phyloP scores from a whole-genome alignment of 1,140 invertebrate genomes.

The Atta colombica region DNA sequence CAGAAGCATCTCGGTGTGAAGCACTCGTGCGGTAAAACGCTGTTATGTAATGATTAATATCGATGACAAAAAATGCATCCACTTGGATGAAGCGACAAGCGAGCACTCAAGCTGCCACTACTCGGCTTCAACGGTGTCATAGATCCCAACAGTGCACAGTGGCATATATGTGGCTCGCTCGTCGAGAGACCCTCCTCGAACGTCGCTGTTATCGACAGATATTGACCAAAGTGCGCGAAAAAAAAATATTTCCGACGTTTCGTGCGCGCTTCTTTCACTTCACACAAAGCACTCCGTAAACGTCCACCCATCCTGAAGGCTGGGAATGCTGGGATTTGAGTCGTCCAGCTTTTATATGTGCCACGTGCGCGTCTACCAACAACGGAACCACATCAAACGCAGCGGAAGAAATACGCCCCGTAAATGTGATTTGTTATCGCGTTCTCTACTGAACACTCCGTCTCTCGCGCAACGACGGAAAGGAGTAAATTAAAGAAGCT shows the following conservation, averaged over 20 bases:
- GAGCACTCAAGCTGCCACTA: constrained; percentile 69
- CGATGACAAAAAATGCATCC: constrained; percentile 51
- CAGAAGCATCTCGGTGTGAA: neutral
- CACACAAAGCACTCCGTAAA: neutral
- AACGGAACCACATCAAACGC: constrained; percentile 69
- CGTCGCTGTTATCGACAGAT: constrained; percentile 72
- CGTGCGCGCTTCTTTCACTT: neutral
- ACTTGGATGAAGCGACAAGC: constrained; percentile 43
- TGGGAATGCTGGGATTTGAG: neutral
- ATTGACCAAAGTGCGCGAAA: constrained; percentile 46
- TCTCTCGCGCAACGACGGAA: constrained; percentile 3
- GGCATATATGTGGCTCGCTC: constrained; percentile 35
- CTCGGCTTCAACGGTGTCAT: constrained; percentile 62
- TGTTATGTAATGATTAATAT: constrained; percentile 44
- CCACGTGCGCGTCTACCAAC: constrained; percentile 14
- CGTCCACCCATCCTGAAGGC: constrained; percentile 12
- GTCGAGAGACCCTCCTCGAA: constrained; percentile 62
- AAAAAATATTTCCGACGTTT: constrained; percentile 70
- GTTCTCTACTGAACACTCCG: constrained; percentile 6
- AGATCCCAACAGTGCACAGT: constrained; percentile 64
- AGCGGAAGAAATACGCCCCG: constrained; percentile 64
- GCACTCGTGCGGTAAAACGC: neutral
- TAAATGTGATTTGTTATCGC: constrained; percentile 73
- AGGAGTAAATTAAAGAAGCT: constrained; percentile 52
- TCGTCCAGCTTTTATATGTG: constrained; percentile 27